These are phyloP conservation scores for Stegana nigrithorax DNA, from an alignment of 2,888 invertebrate species.

Conservation along the genomic window DNA sequence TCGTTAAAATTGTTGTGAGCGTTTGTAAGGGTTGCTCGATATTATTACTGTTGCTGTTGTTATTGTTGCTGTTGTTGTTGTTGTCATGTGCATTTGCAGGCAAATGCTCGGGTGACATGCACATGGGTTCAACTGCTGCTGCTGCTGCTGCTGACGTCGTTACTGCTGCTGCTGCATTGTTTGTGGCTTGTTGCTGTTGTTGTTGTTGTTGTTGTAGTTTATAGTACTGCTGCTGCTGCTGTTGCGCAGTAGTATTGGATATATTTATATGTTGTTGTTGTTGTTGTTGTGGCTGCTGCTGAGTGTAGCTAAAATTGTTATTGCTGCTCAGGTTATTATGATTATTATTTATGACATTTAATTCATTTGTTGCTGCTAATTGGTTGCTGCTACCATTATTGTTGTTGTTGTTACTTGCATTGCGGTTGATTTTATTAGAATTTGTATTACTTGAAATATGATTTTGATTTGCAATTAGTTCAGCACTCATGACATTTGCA, in stretches of 20 bases:
- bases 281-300: slow-evolving; percentile 45
- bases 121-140: slow-evolving; percentile 61
- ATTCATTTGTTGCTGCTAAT: slow-evolving; percentile 51
- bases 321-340: slow-evolving; percentile 38
- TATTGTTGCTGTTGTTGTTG: slow-evolving; percentile 34
- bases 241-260: slow-evolving; percentile 22
- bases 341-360: slow-evolving; percentile 60
- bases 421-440: slow-evolving; percentile 56
- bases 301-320: slow-evolving; percentile 61
- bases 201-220: slow-evolving; percentile 42
- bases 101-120: slow-evolving; percentile 65
- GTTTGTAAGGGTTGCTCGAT: slow-evolving; percentile 24
- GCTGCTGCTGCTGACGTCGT: slow-evolving; percentile 27
- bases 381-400: slow-evolving; percentile 43
- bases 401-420: slow-evolving; percentile 40
- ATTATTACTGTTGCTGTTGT: slow-evolving; percentile 23
- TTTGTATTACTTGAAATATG: slow-evolving; percentile 55
- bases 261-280: slow-evolving; percentile 30
- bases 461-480: slow-evolving; percentile 61
- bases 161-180: slow-evolving; percentile 39
- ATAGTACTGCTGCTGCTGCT: slow-evolving; percentile 47
- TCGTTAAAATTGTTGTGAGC: slow-evolving; percentile 48
- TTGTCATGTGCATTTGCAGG: slow-evolving; percentile 28
- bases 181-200: slow-evolving; percentile 35
- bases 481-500: slow-evolving; percentile 50